These are phyloP conservation scores for Rhynchomys soricoides DNA, from an alignment of 2,113 vertebrate genomes.

Conservation along the genomic window DNA sequence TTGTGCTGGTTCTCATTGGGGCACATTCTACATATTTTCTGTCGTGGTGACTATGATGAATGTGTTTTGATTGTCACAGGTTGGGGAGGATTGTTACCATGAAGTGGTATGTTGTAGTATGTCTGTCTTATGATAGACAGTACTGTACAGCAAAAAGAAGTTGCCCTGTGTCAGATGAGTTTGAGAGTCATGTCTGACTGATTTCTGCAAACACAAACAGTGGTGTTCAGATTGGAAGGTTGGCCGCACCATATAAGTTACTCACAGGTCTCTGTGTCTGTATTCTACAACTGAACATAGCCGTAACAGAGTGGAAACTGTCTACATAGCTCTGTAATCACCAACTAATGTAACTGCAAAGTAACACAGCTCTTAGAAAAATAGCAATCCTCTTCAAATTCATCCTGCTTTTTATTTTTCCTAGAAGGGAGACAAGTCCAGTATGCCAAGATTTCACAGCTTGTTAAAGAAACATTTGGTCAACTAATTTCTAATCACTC, in stretches of 20 bases:
- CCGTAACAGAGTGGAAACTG: conserved; percentile 1
- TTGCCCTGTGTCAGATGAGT: background rate
- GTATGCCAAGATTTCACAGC: conserved; percentile 86
- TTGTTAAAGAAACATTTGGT: conserved; percentile 87
- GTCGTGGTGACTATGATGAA: background rate
- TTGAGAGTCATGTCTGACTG: background rate
- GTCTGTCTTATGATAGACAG: background rate
- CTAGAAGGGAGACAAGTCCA: conserved; percentile 85
- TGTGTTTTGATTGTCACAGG: conserved; percentile 4
- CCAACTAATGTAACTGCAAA: background rate
- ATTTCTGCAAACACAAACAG: background rate
- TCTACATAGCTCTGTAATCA: background rate
- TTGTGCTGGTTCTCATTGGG: background rate
- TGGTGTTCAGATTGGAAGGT: background rate
- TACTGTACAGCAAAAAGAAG: background rate
- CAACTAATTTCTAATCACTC: conserved; percentile 86
- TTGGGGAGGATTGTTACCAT: background rate
- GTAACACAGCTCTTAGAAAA: conserved; percentile 2
- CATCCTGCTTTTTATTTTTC: conserved; percentile 64
- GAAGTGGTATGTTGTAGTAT: background rate
- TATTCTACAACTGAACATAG: background rate
- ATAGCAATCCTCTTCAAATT: conserved; percentile 38
- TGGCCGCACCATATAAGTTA: no score
- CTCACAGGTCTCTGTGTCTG: background rate
- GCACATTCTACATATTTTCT: conserved; percentile 24